phyloP scores from a whole-genome alignment of 1,140 invertebrate genomes.

The Drosophila setifemur region DNA sequence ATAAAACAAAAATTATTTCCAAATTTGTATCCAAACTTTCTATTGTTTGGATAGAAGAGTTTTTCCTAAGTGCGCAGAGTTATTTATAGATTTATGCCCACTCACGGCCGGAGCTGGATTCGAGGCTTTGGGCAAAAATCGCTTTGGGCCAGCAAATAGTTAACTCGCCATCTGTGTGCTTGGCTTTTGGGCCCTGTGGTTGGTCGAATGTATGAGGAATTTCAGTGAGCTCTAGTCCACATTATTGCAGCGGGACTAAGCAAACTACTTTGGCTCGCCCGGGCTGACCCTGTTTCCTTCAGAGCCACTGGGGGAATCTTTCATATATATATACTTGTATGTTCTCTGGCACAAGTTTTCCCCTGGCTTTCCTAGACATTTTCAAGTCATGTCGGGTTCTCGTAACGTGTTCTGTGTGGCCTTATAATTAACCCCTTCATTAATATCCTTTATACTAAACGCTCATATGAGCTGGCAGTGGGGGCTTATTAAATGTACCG shows the following conservation, averaged over 20 bases:
- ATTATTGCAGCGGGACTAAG: slow-evolving; percentile 60
- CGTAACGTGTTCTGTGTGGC: slow-evolving; percentile 25
- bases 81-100: slow-evolving; percentile 69
- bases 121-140: slow-evolving; percentile 35
- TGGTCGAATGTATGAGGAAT: neutral
- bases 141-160: slow-evolving; percentile 58
- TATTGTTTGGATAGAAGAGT: neutral
- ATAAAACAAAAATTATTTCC: no score
- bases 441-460: slow-evolving; percentile 33
- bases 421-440: slow-evolving; percentile 70
- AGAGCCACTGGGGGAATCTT: slow-evolving; percentile 18
- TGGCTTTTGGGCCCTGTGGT: neutral
- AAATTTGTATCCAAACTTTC: neutral
- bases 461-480: neutral
- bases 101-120: slow-evolving; percentile 2
- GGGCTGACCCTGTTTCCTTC: slow-evolving; percentile 31
- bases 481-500: neutral
- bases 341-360: neutral
- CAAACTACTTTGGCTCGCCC: slow-evolving; percentile 51
- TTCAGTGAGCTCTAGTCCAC: slow-evolving; percentile 29
- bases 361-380: neutral
- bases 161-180: slow-evolving; percentile 42
- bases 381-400: slow-evolving; percentile 1
- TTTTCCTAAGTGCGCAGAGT: neutral
- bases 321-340: slow-evolving; percentile 6